Evolutionary conservation across 1,140 invertebrate genomes (phyloP).

Genomic region (Phortica variegata): DNA sequence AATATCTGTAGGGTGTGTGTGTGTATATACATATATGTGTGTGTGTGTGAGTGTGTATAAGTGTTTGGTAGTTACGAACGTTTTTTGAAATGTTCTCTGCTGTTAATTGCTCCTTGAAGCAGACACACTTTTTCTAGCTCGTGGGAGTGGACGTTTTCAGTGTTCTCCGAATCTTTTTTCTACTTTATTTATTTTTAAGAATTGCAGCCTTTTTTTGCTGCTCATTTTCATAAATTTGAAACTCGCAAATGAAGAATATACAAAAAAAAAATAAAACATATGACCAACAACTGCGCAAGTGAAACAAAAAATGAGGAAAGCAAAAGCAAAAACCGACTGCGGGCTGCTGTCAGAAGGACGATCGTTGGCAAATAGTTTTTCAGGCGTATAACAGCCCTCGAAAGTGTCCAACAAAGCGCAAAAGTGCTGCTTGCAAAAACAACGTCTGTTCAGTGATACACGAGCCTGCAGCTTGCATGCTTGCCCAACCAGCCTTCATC

Average conservation of each 20-base stretch:
- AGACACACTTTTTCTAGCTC: slow-evolving; percentile 37
- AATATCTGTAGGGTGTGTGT: neutral
- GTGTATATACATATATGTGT: slow-evolving; percentile 2
- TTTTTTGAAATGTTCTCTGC: slow-evolving; percentile 43
- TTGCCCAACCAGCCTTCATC: too few species aligned
- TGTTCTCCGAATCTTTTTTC: too few species aligned
- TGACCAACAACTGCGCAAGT: slow-evolving; percentile 46
- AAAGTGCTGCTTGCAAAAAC: neutral
- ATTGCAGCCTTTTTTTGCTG: too few species aligned
- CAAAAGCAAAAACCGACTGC: too few species aligned
- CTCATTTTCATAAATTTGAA: neutral
- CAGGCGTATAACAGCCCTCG: too few species aligned
- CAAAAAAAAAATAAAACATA: slow-evolving; percentile 21
- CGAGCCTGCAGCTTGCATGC: too few species aligned
- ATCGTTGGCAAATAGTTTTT: too few species aligned
- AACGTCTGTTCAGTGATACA: too few species aligned
- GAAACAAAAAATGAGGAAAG: slow-evolving; percentile 36
- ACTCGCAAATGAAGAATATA: neutral
- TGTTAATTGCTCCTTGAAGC: slow-evolving; percentile 53
- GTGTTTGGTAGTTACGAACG: slow-evolving; percentile 29
- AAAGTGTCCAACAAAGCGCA: slow-evolving; percentile 11
- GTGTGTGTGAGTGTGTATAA: slow-evolving; percentile 21
- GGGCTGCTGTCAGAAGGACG: too few species aligned
- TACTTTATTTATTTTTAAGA: too few species aligned
- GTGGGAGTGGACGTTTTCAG: neutral